phyloP scores from a whole-genome alignment of 2,797 vertebrate genomes.

The Melanotaenia parkinsoni region DNA sequence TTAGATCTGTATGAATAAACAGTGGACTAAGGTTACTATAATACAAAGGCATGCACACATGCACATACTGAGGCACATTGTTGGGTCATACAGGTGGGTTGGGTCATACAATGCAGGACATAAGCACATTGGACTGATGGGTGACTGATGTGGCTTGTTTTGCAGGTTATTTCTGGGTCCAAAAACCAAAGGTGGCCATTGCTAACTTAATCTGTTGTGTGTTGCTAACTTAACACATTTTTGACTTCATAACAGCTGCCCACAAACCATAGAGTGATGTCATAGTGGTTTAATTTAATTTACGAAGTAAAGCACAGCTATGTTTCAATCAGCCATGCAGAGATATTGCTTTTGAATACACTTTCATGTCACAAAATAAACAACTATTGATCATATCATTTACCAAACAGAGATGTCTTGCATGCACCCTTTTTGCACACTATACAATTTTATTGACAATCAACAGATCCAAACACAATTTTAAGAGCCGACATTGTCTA shows the following conservation, averaged over 20 bases:
- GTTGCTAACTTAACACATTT: not conserved
- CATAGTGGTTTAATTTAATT: not conserved
- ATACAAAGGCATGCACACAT: conserved; percentile 5
- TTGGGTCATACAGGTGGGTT: not conserved
- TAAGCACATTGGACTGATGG: not conserved
- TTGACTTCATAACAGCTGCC: not conserved
- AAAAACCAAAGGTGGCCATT: not conserved
- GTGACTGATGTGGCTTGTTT: not conserved
- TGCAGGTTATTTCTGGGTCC: not conserved
- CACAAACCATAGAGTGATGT: not conserved
- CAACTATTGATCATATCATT: not conserved
- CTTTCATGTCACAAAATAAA: not conserved
- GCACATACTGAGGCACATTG: not conserved
- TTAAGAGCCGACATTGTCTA: no score
- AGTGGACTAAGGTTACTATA: conserved; percentile 34
- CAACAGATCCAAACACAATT: no score
- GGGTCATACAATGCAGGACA: not conserved
- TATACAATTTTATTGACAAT: no score
- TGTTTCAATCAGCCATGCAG: not conserved
- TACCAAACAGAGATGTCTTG: not conserved
- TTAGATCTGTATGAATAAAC: conserved; percentile 51
- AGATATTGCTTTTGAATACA: not conserved
- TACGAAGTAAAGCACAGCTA: no score
- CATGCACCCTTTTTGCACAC: not conserved
- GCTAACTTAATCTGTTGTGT: not conserved